These are phyloP conservation scores for Hippocampus guttulatus DNA, from an alignment of 2,113 vertebrate species.

Conservation along the genomic window DNA sequence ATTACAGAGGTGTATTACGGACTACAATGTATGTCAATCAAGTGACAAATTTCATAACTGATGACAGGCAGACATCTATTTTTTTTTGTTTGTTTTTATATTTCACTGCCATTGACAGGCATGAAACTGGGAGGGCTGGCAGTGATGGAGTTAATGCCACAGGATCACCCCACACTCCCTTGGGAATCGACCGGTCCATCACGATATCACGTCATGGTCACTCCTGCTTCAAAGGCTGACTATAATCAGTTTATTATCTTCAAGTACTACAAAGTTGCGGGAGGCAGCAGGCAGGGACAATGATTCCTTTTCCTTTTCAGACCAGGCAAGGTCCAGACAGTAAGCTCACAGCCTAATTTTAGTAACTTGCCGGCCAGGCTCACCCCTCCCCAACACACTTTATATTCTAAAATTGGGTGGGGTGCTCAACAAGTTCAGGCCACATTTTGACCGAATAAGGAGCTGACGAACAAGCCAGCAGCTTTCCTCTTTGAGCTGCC, in stretches of 20 bases:
- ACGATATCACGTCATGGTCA: no score
- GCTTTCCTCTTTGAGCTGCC: constrained; percentile 39
- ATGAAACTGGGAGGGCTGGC: no score
- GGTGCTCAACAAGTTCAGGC: constrained; percentile 56
- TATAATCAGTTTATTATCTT: not conserved
- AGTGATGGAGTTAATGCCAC: no score
- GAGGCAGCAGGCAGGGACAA: constrained; percentile 27
- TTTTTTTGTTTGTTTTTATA: no score
- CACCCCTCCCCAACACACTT: constrained; percentile 44
- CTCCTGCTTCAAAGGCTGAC: not conserved
- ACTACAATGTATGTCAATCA: no score
- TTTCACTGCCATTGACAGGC: no score
- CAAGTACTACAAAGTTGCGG: not conserved
- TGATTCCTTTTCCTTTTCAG: constrained; percentile 34
- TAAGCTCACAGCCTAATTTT: constrained; percentile 57
- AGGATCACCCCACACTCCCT: no score
- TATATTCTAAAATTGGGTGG: constrained; percentile 64
- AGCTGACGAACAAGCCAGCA: constrained; percentile 32
- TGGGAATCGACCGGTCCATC: no score
- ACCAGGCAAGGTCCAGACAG: constrained; percentile 30
- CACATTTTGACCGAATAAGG: constrained; percentile 72
- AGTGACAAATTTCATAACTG: no score
- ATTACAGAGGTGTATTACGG: no score
- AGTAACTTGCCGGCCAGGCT: constrained; percentile 33
- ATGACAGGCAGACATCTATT: no score